phyloP scores from a whole-genome alignment of 2,888 invertebrate species.

The Thyatira batis region DNA sequence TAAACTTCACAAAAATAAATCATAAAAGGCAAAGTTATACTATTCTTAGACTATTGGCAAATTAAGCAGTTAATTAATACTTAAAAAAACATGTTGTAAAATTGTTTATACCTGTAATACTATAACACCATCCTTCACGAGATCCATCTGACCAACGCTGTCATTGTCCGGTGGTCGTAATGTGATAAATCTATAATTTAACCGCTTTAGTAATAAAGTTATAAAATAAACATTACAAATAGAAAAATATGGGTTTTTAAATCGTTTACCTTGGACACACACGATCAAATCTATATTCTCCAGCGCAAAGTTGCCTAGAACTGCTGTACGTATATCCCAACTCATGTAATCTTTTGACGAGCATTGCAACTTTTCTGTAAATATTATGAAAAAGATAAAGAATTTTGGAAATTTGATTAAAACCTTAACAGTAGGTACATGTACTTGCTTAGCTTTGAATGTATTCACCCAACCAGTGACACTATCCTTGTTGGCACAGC shows the following conservation, averaged over 20 bases:
- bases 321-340: conserved; percentile 70
- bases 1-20: no score
- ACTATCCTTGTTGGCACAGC: conserved; percentile 76
- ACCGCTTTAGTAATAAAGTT: no score
- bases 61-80: not conserved
- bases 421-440: not conserved
- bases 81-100: not conserved
- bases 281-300: conserved; percentile 81
- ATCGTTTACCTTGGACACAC: conserved; percentile 78
- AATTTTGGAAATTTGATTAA: not conserved
- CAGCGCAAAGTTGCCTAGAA: conserved; percentile 68
- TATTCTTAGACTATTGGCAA: no score
- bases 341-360: conserved; percentile 69
- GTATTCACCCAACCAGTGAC: conserved; percentile 92
- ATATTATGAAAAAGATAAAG: not conserved
- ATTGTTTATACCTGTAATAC: conserved; percentile 65
- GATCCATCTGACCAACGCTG: conserved; percentile 62
- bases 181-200: conserved; percentile 83
- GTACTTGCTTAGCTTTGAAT: conserved; percentile 84
- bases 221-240: no score
- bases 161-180: conserved; percentile 62
- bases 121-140: conserved; percentile 70
- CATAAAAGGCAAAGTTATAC: no score
- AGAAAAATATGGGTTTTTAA: not conserved
- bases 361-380: conserved; percentile 69